Evolutionary conservation across 2,113 vertebrate genomes (phyloP), one percentile per base, ranked within the genome.

Genomic region (Macaca mulatta): DNA sequence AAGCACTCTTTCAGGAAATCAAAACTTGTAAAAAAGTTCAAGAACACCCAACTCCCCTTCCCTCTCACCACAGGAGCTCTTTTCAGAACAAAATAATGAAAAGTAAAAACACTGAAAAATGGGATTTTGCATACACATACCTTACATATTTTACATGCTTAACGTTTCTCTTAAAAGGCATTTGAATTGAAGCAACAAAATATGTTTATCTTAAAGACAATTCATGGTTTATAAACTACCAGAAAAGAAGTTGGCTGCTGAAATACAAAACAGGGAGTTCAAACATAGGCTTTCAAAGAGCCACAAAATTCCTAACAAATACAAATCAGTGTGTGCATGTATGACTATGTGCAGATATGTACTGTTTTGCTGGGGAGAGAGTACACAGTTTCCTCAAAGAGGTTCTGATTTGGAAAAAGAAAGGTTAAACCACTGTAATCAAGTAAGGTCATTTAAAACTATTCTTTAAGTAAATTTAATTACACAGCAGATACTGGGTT

Each of bases 221-320:
- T 32, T n/a, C 69, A 20, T 72, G 32, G 57, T 20, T 94, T 85
- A 78, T 16, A 78, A 77, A 84, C 8, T 35, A 94, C 45, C 38
- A 85, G 61, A 55, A 86, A 89, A 78, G 8, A 69, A 78, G 27
- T 1, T 75, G 18, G n/a, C 70, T 92, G 74, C 38, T 70, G 45
- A 94, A 93, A 84, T 87, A 78, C 59, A 89, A 97, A 83, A 48
- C 11, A 92, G 6, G 38, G 8, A 23, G 35, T 70, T 97, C 90
- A 90, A 95, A 93, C 27, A 97, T 2, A 48, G 45, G 82, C 14
- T 94, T 94, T 52, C 35, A 67, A 80, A 88, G 48, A 67, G 69
- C 85, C 35, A 59, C 13, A 17, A 90, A 35, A 79, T 48, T 12
- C 57, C 4, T 74, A 74, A 75, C 35, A 81, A 48, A 89, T 45